Base-by-base conservation (phyloP, 2,113 vertebrate genomes). In the Caloenas nicobarica region DNA sequence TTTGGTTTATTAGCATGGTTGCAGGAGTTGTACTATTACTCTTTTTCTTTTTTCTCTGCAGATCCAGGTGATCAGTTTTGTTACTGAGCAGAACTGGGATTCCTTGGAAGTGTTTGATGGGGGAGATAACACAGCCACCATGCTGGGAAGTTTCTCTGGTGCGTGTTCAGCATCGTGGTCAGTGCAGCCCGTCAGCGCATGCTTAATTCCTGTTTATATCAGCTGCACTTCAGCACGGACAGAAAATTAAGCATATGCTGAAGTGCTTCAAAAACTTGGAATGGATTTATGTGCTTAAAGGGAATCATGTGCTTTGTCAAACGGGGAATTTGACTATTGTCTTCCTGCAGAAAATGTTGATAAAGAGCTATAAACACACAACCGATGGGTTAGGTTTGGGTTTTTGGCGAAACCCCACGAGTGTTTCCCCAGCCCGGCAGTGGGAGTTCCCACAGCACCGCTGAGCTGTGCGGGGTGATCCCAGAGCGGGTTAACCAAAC, bases 1-100 rank as follows among this genome's bases (percentile, higher is more conserved):
- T 64, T 16, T 13, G 22, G 21, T 64, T 54, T 53, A 17, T 58
- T 53, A 5, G 24, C 26, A 0, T 12, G 4, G 19, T 13, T 40
- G 26, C 60, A 10, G 23, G 72, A 69, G 13, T 8, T 8, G 28
- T 6, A 7, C 54, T 28, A 7, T 34, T 48, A 9, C 17, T 22
- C 4, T 8, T 21, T 66, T 22, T 44, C 4, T 7, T 21, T 66
- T 22, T 44, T 42, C 46, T 19, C 64, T 65, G 36, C 98, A 99
- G 99, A 99, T 99, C 91, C 99, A 99, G 97, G 99, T 99, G 94
- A 98, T 99, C 97, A 99, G 99, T 96, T 99, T 99, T 97, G 99
- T 99, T 91, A 99, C 99, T 3, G 99, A 99, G 97, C 99, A 99
- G 98, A 99, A 99, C 98, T 99, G 99, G 99, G 99, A 99, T 97